Base-by-base conservation (phyloP, 2,797 vertebrate species). In the Aphelocoma californica region DNA sequence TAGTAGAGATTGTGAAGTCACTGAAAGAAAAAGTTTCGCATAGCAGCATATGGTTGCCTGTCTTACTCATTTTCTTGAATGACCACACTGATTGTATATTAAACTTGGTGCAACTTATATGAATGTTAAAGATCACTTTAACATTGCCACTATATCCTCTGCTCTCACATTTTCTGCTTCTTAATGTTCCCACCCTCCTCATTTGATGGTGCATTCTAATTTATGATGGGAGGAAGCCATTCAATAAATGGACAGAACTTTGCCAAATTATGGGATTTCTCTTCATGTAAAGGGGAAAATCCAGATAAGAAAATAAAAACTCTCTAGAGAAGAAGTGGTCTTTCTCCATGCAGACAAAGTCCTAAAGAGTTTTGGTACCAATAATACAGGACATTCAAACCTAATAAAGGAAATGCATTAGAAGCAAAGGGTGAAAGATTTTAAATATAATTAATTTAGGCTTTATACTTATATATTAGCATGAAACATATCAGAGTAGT, bases 151-250 rank as follows among this genome's bases (percentile, higher is more conserved):
- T 94, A 96, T 82, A 94, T 81, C 70, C 38, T 56, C 18, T 10
- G 31, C 80, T 96, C 96, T 97, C 67, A 51, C 90, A 86, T 93
- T 93, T 97, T 96, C 90, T 88, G 47, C 92, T 95, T 96, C 69
- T 86, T 95, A 79, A 80, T 86, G 75, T 95, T 95, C 71, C 89
- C 0, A 0, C 9, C 8, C 25, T 83, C 50, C 18, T 86, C 60
- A 90, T 92, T 93, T 97, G 87, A 91, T 48, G 54, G 56, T 32
- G 12, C 14, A 20, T 94, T 92, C 61, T 94, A 86, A 97, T 91
- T 88, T 96, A 71, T 96, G 89, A 95, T 90, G 87, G 56, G 66
- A 92, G 81, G 64, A 96, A 96, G 61, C 44, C 87, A 64, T 82
- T 95, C 92, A 96, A 92, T 96, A 96, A 96, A 93, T 73, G 28